These are phyloP conservation scores for Sus scrofa DNA, from an alignment of 2,113 vertebrate genomes.

Conservation along the genomic window DNA sequence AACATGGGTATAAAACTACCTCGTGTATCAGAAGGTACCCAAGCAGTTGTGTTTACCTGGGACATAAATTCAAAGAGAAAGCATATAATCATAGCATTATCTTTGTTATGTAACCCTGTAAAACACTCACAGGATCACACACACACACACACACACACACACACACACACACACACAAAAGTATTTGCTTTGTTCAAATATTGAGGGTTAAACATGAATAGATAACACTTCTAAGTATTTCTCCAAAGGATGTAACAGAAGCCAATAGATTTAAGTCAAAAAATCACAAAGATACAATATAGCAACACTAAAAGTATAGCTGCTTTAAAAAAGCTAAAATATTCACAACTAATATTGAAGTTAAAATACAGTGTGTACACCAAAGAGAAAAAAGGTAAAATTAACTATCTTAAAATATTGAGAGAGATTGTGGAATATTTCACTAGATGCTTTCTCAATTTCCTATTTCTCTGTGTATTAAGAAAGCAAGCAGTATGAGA, in stretches of 20 bases:
- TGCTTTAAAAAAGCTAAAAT: background rate
- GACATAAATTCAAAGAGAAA: background rate
- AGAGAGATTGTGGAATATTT: background rate
- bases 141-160: fast-evolving
- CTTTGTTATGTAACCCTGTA: background rate
- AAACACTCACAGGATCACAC: background rate
- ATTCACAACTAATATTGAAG: background rate
- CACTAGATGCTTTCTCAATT: background rate
- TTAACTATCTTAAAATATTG: background rate
- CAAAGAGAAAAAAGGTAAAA: background rate
- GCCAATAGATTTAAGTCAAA: background rate
- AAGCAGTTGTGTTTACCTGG: background rate
- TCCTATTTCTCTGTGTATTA: background rate
- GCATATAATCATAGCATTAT: background rate
- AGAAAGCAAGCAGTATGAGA: background rate
- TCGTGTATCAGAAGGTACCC: background rate
- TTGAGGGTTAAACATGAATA: background rate
- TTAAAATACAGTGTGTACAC: background rate
- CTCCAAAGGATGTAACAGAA: background rate
- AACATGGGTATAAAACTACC: fast-evolving
- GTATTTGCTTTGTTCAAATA: background rate
- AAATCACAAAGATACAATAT: background rate
- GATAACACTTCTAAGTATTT: background rate
- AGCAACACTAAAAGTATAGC: background rate
- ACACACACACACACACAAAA: background rate